phyloP scores from a whole-genome alignment of 2,797 vertebrate species.

The Enoplosus armatus region DNA sequence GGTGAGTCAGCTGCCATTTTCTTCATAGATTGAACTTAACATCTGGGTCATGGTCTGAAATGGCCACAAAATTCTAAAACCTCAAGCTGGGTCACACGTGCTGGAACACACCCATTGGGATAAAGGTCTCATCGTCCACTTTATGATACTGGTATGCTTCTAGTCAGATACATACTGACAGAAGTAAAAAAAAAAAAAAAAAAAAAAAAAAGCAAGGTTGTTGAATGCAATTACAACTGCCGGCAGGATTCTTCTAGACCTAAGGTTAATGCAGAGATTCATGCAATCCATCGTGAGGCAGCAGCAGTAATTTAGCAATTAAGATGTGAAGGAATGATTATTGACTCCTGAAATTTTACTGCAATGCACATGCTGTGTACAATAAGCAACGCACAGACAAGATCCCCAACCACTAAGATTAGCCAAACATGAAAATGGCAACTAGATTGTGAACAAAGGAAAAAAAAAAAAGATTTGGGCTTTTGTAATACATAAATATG shows the following conservation, averaged over 20 bases:
- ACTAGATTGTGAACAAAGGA: constrained; percentile 28
- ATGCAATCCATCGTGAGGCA: constrained; percentile 59
- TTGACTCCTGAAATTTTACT: constrained; percentile 66
- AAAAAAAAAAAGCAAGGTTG: constrained; percentile 40
- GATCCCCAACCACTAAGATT: constrained; percentile 24
- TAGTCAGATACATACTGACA: constrained; percentile 8
- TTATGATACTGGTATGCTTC: constrained; percentile 14
- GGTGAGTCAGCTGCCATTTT: constrained; percentile 73
- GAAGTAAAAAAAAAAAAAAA: constrained; percentile 34
- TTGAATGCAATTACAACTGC: constrained; percentile 40
- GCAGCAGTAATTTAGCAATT: constrained; percentile 66
- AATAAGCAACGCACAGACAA: constrained; percentile 38
- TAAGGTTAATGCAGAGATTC: constrained; percentile 64
- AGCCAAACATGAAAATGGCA: constrained; percentile 38
- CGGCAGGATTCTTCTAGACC: constrained; percentile 25
- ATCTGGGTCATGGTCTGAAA: constrained; percentile 70
- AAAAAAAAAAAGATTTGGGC: neutral
- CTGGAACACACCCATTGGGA: constrained; percentile 28
- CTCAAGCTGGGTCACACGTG: constrained; percentile 44
- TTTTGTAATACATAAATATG: constrained; percentile 29
- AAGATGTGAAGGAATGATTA: constrained; percentile 62
- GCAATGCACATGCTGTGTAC: constrained; percentile 56
- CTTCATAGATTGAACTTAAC: constrained; percentile 65
- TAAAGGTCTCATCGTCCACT: constrained; percentile 19
- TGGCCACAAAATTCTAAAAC: constrained; percentile 61